These are phyloP conservation scores for Thumatha senex DNA, from an alignment of 2,888 invertebrate species.

Conservation along the genomic window DNA sequence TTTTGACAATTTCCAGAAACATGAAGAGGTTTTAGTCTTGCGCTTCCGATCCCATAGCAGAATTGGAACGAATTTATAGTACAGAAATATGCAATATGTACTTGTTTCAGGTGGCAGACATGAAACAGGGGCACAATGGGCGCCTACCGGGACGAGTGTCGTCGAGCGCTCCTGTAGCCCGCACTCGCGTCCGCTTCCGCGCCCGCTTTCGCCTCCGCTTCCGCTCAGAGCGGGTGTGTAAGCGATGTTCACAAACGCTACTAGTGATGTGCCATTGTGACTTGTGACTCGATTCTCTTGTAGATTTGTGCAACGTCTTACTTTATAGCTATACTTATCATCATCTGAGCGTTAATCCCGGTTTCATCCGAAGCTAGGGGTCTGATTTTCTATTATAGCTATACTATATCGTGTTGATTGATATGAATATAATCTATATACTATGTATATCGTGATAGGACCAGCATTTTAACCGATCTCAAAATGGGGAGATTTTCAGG, in stretches of 20 bases:
- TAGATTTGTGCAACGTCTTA: neutral
- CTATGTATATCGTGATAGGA: neutral
- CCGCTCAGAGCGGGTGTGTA: too few relatives aligned
- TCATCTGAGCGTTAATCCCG: too few relatives aligned
- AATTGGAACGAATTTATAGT: too few relatives aligned
- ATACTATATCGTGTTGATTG: neutral
- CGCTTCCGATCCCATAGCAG: too few relatives aligned
- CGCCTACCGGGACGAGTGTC: conserved; percentile 70
- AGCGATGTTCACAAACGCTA: neutral
- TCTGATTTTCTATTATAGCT: neutral
- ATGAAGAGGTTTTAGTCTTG: too few relatives aligned
- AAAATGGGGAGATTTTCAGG: too few relatives aligned
- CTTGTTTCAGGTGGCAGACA: conserved; percentile 85
- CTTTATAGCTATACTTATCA: too few relatives aligned
- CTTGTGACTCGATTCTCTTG: neutral
- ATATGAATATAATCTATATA: neutral
- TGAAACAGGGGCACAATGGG: conserved; percentile 78
- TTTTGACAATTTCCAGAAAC: too few relatives aligned
- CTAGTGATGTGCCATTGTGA: conserved; percentile 18
- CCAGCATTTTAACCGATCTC: conserved; percentile 2
- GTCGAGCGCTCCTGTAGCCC: conserved; percentile 73
- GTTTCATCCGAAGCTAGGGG: too few relatives aligned
- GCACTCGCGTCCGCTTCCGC: conserved; percentile 14
- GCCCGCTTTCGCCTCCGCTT: too few relatives aligned
- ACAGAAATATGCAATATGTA: too few relatives aligned